Base-by-base conservation (phyloP, 2,797 vertebrate genomes). In the Acanthurus tractus region DNA sequence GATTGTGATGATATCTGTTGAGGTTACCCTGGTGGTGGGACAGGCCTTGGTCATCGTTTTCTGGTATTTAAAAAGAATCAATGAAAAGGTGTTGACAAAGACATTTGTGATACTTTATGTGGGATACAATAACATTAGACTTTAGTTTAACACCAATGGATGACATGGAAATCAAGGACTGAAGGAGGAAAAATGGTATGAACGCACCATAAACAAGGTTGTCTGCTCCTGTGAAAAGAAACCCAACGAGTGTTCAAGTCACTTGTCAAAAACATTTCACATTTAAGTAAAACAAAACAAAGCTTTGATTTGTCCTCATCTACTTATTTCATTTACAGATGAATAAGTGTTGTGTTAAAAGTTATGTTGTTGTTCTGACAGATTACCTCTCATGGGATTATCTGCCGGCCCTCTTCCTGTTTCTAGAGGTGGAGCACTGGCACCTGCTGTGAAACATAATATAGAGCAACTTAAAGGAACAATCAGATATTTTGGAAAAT, bases 121-220 rank as follows among this genome's bases (percentile, higher is more conserved):
- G 17, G 8, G 20, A 25, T 12, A 65, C 10, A 57, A 17, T 40
- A 17, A 38, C 42, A n/a, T 34, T 42, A 1, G 5, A 6, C 10
- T 62, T 48, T 38, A 14, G 8, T 14, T 9, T 0, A 15, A 23
- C 4, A 4, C 36, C 8, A 64, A 57, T 2, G 20, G 15, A 18
- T 48, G 46, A 25, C 4, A 13, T 17, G 23, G 4, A 54, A 66
- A 48, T 10, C 13, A 38, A 18, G 10, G 13, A 12, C 15, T 0
- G 57, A 20, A 61, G 0, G n/a, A 50, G 25, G 10, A 57, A 54
- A 22, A 15, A 50, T 45, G 25, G 20, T 52, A 22, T 76, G 55
- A 76, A 83, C 86, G 12, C 52, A 93, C 92, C 91, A 8, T 93
- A 91, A 58, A 92, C 71, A 22, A 66, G 63, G 34, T 22, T 42